These are phyloP conservation scores for Polydesmus complanatus DNA, from an alignment of 2,888 invertebrate species.

Conservation along the genomic window DNA sequence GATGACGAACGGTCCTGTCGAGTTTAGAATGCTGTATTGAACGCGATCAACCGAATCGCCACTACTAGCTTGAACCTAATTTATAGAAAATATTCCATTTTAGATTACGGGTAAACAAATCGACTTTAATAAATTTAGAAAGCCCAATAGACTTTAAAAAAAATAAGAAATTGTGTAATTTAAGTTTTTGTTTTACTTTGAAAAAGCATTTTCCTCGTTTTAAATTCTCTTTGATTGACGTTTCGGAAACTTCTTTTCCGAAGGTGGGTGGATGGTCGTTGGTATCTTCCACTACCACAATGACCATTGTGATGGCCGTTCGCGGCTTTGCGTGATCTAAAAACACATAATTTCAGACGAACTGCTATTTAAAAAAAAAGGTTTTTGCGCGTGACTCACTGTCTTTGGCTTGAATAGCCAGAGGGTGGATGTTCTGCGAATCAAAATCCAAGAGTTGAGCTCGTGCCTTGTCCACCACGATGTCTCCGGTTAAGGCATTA, in stretches of 20 bases:
- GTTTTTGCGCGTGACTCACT: slow-evolving; percentile 19
- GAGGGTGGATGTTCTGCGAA: slow-evolving; percentile 22
- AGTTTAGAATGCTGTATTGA: slow-evolving; percentile 21
- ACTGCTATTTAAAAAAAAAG: not conserved
- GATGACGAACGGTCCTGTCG: slow-evolving; percentile 15
- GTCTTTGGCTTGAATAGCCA: slow-evolving; percentile 25
- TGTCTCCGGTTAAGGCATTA: slow-evolving; percentile 31
- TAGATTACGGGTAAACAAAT: no score
- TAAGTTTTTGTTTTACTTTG: slow-evolving; percentile 18
- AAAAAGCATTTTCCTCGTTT: slow-evolving; percentile 26
- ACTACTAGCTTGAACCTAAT: slow-evolving; percentile 24
- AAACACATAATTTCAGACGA: not conserved
- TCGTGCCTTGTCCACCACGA: slow-evolving; percentile 25
- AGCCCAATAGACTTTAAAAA: no score
- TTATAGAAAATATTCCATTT: not conserved
- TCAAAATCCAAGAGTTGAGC: slow-evolving; percentile 24
- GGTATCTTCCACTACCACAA: slow-evolving; percentile 65
- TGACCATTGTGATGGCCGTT: slow-evolving; percentile 33
- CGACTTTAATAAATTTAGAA: not conserved
- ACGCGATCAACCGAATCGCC: slow-evolving; percentile 25
- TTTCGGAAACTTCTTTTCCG: slow-evolving; percentile 53
- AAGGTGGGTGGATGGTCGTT: slow-evolving; percentile 78
- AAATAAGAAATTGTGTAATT: not conserved
- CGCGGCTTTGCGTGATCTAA: slow-evolving; percentile 16
- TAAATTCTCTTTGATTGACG: slow-evolving; percentile 64